These are phyloP conservation scores for Carposina sasakii DNA, from an alignment of 1,140 invertebrate species.

Conservation along the genomic window DNA sequence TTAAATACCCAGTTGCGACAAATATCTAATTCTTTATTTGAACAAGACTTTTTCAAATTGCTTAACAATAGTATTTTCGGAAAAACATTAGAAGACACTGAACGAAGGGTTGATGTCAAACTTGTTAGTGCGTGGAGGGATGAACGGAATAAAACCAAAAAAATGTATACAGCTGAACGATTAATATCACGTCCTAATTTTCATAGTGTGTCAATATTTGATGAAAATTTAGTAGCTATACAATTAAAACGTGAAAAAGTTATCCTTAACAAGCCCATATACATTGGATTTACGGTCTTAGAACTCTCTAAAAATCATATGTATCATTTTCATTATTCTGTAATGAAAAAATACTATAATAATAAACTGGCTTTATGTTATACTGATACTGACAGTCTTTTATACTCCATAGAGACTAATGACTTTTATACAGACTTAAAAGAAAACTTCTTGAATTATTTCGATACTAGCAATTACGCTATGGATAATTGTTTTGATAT, in stretches of 20 bases:
- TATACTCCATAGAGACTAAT: slow-evolving; percentile 3
- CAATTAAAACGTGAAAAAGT: slow-evolving; percentile 1
- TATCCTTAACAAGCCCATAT: too few species aligned
- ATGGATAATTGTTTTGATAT: neutral
- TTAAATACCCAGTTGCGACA: slow-evolving; percentile 34
- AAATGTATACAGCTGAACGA: slow-evolving; percentile 14
- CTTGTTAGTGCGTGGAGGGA: neutral
- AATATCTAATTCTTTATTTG: slow-evolving; percentile 46
- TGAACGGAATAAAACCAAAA: slow-evolving; percentile 14
- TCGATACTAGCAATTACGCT: slow-evolving; percentile 8
- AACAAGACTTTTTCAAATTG: slow-evolving; percentile 66
- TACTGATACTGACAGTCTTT: slow-evolving; percentile 8
- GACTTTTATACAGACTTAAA: slow-evolving; percentile 4
- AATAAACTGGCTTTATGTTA: neutral
- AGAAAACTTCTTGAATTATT: neutral
- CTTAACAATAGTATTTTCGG: slow-evolving; percentile 65
- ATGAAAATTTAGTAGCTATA: slow-evolving; percentile 5
- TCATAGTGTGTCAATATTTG: slow-evolving; percentile 3
- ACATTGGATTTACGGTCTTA: too few species aligned
- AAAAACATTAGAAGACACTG: slow-evolving; percentile 60
- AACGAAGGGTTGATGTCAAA: slow-evolving; percentile 16
- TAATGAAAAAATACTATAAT: slow-evolving; percentile 2
- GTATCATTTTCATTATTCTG: too few species aligned
- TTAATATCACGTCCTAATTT: slow-evolving; percentile 26
- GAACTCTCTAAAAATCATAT: too few species aligned